Evolutionary conservation across 1,140 invertebrate species (phyloP), one percentile per base, ranked within the genome.

Genomic region (Heliconius eleuchia): DNA sequence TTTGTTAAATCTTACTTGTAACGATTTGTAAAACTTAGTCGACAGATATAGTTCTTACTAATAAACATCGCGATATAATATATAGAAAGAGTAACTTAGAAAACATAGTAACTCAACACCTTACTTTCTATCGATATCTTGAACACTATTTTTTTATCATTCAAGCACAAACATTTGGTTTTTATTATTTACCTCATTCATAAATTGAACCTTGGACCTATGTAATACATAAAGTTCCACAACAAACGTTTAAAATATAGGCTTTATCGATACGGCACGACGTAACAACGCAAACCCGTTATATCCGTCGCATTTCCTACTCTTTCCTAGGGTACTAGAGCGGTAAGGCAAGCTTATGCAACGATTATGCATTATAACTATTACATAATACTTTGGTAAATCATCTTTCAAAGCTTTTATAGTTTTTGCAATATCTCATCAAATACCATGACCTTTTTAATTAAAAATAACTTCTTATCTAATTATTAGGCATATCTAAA

Each of bases 301-400:
- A 72, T 73, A 71, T 75, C 50, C 71, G 74, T 71, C 76, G 72
- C 57, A 84, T 77, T 85, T 85, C 83, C 83, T 85, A 80, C 82
- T 79, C 76, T 82, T 84, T 84, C 81, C 77, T 82, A 79, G 83
- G 83, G 79, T 84, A 84, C 83, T 82, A 75, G 83, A 82, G 74
- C 83, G 82, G 76, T 73, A 77, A 77, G 46, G 16, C 66, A 57
- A 55, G 6, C 19, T 79, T 82, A 46, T 37, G 46, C 74, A 82
- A 66, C 60, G 60, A 66, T 66, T 66, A 79, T 79, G 46, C 27
- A 52, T 46, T 71, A 50, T 34, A 74, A 79, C 73, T 70, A 66
- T 74, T 74, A 70, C 23, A 9, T 37, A 74, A 79, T 42, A 42
- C 37, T 72, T 72, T 39, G 16, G 37, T 42, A 72, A 37, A 72